A percentile compares a stretch with the other conserved stretches of the same genome.
These are phyloP conservation scores for Andrena fulva DNA, from an alignment of 2,888 invertebrate species.

Conservation along the genomic window DNA sequence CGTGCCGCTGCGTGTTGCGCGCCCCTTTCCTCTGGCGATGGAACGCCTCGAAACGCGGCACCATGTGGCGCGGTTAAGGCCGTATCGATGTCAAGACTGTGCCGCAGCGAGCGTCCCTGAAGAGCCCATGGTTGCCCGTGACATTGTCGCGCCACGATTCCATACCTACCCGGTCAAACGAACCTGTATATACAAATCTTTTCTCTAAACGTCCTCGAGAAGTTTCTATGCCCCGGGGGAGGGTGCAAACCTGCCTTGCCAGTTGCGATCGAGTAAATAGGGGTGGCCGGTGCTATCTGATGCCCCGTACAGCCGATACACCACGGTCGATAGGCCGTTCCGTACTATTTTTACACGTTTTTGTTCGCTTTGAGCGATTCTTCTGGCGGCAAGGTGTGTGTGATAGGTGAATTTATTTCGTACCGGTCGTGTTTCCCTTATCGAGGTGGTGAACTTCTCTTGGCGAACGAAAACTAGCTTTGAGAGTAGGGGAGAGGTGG, in stretches of 20 bases:
- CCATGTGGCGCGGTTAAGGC: slow-evolving; percentile 56
- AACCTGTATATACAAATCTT: slow-evolving; percentile 31
- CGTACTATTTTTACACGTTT: slow-evolving; percentile 25
- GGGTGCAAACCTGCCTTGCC: neutral
- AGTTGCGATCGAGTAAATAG: slow-evolving; percentile 9
- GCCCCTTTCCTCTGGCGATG: slow-evolving; percentile 34
- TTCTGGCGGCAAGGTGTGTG: neutral
- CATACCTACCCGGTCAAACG: slow-evolving; percentile 27
- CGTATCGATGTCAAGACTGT: slow-evolving; percentile 79
- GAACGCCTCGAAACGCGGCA: slow-evolving; percentile 28
- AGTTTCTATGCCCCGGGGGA: neutral
- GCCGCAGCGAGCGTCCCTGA: slow-evolving; percentile 73
- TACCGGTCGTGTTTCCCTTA: neutral
- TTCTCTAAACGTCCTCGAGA: slow-evolving; percentile 6
- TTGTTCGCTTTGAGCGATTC: neutral
- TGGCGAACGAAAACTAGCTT: neutral
- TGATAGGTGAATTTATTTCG: neutral
- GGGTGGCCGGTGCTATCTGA: slow-evolving; percentile 16
- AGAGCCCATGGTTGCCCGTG: slow-evolving; percentile 77
- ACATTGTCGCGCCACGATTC: slow-evolving; percentile 80
- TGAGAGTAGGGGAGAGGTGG: no score
- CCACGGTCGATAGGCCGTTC: slow-evolving; percentile 29
- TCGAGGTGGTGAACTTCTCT: neutral
- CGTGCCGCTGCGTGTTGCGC: slow-evolving; percentile 11
- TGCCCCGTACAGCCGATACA: neutral